Evolutionary conservation across 2,113 vertebrate species (phyloP), one percentile per base, ranked within the genome.

Genomic region (Microcebus lehilahytsara): DNA sequence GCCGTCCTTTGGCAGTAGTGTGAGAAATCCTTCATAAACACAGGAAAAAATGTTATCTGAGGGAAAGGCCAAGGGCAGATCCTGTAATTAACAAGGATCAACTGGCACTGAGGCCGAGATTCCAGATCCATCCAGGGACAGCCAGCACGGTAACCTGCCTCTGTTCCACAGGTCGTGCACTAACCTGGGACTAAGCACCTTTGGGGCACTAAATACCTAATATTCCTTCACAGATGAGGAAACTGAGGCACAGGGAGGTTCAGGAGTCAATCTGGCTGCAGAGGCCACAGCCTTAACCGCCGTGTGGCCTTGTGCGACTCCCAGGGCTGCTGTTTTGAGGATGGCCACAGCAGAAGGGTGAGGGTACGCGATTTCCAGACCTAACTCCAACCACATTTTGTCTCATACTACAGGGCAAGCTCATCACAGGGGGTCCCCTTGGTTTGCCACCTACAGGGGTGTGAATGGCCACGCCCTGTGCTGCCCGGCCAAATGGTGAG

Each of bases 11-110:
- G 91, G 64, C 51, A 75, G 56, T 2, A n/a, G 5, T 40, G 46
- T 80, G 75, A 98, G 34, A 95, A 67, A 69, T 75, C 30, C 83
- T 66, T 93, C 89, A 94, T 53, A 92, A 95, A 90, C 32, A 86
- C 25, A 91, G 71, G 78, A 72, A 84, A 97, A 37, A 91, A 87
- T 53, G 25, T 62, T 94, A 40, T 67, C 25, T 34, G 89, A 94
- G 84, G 77, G 91, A 95, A 77, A 94, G 66, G 88, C 25, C 84
- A 93, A 81, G 72, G 83, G 58, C 37, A 95, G 79, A 69, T 3
- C 56, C 27, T 60, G 2, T 79, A 93, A 51, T 62, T 53, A 91
- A 91, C 49, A 75, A 53, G 66, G 46, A 22, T 51, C 58, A 49
- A 30, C 42, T 37, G 67, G 69, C 46, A 14, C 2, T 62, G 46